Evolutionary conservation across 2,888 invertebrate species (phyloP).

Genomic region (Eupsilia transversa): DNA sequence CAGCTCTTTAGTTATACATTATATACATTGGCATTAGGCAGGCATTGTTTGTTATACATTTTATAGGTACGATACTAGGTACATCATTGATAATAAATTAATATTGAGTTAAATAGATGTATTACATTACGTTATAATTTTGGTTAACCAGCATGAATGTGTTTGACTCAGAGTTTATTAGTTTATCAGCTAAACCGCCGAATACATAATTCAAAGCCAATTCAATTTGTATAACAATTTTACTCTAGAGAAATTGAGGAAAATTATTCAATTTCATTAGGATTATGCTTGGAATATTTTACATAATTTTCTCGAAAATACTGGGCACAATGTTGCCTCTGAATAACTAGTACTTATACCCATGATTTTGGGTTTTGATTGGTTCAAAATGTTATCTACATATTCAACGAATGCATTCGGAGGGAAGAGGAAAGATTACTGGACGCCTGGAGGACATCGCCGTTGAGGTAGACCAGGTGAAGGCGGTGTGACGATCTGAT

Average conservation of each 20-base stretch:
- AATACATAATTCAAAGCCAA: constrained; percentile 20
- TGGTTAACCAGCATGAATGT: constrained; percentile 15
- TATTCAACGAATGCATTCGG: background rate
- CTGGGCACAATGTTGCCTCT: background rate
- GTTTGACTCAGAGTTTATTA: constrained; percentile 19
- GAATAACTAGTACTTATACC: no score
- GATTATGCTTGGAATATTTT: background rate
- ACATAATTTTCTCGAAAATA: background rate
- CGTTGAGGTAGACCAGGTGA: background rate
- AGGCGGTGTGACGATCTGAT: background rate
- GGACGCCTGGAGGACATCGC: background rate
- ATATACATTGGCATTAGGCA: no score
- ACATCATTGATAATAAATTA: background rate
- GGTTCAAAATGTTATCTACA: background rate
- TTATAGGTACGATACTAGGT: no score
- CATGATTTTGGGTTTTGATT: background rate
- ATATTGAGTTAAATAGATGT: background rate
- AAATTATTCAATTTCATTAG: constrained; percentile 9
- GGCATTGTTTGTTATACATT: no score
- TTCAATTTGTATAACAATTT: constrained; percentile 11
- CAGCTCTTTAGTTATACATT: no score
- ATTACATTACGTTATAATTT: constrained; percentile 11
- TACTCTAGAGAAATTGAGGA: background rate
- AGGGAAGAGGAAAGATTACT: background rate
- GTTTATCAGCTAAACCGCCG: constrained; percentile 1